These are phyloP conservation scores for Benitochromis conjunctus DNA, from an alignment of 2,113 vertebrate species.

Conservation along the genomic window DNA sequence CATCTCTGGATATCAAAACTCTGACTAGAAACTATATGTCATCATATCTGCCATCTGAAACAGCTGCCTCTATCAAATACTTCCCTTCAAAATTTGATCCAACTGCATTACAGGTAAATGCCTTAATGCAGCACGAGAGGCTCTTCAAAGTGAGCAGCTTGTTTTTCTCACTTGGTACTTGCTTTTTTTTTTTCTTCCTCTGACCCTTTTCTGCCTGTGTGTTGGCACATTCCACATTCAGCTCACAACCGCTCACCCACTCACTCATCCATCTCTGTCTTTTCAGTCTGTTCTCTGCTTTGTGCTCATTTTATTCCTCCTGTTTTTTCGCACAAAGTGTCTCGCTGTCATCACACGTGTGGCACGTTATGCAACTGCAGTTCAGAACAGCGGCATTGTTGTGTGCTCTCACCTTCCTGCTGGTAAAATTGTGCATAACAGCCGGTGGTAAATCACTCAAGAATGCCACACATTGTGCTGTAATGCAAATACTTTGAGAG, in stretches of 20 bases:
- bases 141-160: conserved; percentile 15
- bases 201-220: conserved; percentile 30
- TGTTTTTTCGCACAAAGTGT: background rate
- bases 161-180: background rate
- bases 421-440: conserved; percentile 1
- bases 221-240: conserved; percentile 55
- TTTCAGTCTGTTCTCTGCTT: conserved; percentile 18
- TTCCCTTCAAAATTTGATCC: background rate
- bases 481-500: background rate
- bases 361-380: conserved; percentile 15
- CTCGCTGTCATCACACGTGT: background rate
- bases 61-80: background rate
- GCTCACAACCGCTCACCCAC: conserved; percentile 44
- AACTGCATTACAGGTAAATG: background rate
- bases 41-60: background rate
- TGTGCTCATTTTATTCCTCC: conserved; percentile 4
- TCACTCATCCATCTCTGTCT: conserved; percentile 26
- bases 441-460: background rate
- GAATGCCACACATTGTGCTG: conserved; percentile 23
- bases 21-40: background rate
- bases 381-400: background rate
- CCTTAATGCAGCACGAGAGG: conserved; percentile 4
- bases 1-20: background rate
- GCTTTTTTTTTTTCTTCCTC: background rate
- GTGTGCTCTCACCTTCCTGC: conserved; percentile 43